Evolutionary conservation across 2,113 vertebrate species (phyloP).

Genomic region (Aramus guarauna): DNA sequence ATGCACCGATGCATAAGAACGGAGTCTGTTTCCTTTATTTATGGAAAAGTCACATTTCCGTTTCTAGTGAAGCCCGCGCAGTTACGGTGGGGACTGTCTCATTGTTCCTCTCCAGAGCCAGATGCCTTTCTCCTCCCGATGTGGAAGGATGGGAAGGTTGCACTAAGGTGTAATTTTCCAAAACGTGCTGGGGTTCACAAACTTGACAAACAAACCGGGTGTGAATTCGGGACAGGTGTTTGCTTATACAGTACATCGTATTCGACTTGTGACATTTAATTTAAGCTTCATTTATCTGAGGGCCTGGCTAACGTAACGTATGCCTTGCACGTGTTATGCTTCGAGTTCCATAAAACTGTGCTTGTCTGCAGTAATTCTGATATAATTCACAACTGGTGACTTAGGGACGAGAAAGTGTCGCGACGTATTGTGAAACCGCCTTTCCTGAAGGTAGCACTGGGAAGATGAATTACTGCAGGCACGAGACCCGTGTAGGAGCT

Average conservation of each 20-base stretch:
- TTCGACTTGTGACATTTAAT: not conserved
- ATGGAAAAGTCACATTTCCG: not conserved
- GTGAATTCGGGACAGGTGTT: constrained; percentile 11
- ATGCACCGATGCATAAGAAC: rapidly evolving
- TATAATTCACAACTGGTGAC: not conserved
- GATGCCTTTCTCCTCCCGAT: not conserved
- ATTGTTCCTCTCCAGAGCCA: not conserved
- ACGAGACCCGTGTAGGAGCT: not conserved
- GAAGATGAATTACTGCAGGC: constrained; percentile 20
- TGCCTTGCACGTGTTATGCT: not conserved
- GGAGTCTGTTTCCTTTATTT: not conserved
- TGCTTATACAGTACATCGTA: not conserved
- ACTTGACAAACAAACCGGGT: not conserved
- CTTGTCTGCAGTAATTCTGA: not conserved
- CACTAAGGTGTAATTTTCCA: not conserved
- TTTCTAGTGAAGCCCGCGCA: not conserved
- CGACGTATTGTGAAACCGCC: not conserved
- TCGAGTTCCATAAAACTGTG: not conserved
- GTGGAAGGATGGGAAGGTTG: not conserved
- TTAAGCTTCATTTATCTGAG: not conserved
- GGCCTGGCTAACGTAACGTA: not conserved
- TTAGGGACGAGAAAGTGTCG: not conserved
- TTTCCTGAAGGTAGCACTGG: not conserved
- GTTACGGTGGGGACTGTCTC: rapidly evolving
- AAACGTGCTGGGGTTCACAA: not conserved